A percentile compares a stretch with the other conserved stretches of the same genome.
Conservation (phyloP, 1,140 invertebrate species). For the Scaptomyza graminum region DNA sequence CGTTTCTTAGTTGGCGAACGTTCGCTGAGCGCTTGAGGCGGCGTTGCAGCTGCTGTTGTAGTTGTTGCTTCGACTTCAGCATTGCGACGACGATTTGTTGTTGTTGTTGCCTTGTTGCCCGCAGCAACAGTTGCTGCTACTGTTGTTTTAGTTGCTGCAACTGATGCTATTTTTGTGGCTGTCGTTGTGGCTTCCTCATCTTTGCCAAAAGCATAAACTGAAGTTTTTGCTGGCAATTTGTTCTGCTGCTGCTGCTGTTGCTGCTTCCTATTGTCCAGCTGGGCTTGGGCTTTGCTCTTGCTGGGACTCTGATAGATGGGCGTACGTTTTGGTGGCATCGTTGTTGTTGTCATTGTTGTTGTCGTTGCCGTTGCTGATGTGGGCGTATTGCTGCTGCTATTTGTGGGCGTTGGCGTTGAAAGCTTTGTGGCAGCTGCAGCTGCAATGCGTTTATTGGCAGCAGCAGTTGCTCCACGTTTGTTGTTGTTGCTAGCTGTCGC, state of each 20-base stretch:
- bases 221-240: constrained; percentile 25
- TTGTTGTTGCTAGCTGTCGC: constrained; percentile 24
- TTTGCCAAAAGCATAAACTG: constrained; percentile 71
- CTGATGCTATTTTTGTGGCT: not conserved
- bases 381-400: constrained; percentile 6
- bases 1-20: constrained; percentile 72
- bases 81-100: constrained; percentile 49
- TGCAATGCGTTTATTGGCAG: constrained; percentile 12
- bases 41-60: constrained; percentile 62
- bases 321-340: constrained; percentile 56
- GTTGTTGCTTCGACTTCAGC: constrained; percentile 6
- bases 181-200: constrained; percentile 51
- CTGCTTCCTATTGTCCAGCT: constrained; percentile 39
- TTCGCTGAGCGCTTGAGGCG: constrained; percentile 79
- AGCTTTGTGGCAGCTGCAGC: constrained; percentile 2
- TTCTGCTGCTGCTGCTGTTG: constrained; percentile 27
- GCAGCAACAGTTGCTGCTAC: constrained; percentile 14
- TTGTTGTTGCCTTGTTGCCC: constrained; percentile 18
- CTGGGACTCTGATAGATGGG: constrained; percentile 72
- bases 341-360: constrained; percentile 23
- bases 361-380: constrained; percentile 23
- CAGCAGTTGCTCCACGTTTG: constrained; percentile 28
- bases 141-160: not conserved
- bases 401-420: constrained; percentile 10
- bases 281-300: constrained; percentile 40